These are phyloP conservation scores for Gastrophryne carolinensis DNA, from an alignment of 2,797 vertebrate species.

Conservation along the genomic window DNA sequence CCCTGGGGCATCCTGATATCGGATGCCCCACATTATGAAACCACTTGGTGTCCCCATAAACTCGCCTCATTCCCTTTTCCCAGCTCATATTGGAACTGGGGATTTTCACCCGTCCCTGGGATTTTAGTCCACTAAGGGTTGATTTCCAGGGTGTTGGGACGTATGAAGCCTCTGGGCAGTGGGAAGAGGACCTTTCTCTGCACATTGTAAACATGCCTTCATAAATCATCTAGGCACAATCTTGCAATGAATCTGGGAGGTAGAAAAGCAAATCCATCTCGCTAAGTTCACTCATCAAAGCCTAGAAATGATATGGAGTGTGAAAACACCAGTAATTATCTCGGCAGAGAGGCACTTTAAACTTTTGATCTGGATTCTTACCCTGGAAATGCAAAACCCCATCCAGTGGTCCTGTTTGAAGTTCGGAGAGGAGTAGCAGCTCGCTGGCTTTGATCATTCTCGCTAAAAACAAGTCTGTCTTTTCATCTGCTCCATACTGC, in stretches of 20 bases:
- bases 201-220: too few relatives aligned
- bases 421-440: conserved; percentile 62
- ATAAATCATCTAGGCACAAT: background rate
- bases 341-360: conserved; percentile 21
- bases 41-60: too few relatives aligned
- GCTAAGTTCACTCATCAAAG: conserved; percentile 25
- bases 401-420: conserved; percentile 75
- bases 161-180: too few relatives aligned
- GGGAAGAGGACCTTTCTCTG: too few relatives aligned
- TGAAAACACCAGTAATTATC: conserved; percentile 38
- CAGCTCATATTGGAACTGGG: too few relatives aligned
- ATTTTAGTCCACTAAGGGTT: too few relatives aligned
- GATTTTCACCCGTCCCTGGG: too few relatives aligned
- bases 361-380: background rate
- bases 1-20: too few relatives aligned
- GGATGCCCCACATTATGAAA: too few relatives aligned
- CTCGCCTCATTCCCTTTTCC: too few relatives aligned
- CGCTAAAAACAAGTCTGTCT: conserved; percentile 68
- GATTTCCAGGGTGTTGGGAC: too few relatives aligned
- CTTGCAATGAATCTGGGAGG: background rate
- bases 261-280: conserved; percentile 8
- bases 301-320: conserved; percentile 41
- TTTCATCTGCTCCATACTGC: conserved; percentile 66
- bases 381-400: conserved; percentile 69
- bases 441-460: conserved; percentile 73